A percentile compares a stretch with the other conserved stretches of the same genome.
These are phyloP conservation scores for Danio tinwini DNA, from an alignment of 2,797 vertebrate species.

Conservation along the genomic window DNA sequence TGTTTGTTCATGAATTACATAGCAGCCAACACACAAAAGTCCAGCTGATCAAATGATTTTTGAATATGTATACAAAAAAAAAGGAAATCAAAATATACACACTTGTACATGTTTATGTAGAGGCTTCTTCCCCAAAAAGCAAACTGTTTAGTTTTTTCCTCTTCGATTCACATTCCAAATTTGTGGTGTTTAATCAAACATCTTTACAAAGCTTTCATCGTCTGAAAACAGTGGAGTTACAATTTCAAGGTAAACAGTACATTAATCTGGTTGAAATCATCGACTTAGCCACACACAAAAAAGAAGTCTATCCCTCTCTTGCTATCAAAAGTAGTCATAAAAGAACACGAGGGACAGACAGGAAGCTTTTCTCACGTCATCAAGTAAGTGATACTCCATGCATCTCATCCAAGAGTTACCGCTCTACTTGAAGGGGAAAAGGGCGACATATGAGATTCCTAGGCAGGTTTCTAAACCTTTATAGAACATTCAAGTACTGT, in stretches of 20 bases:
- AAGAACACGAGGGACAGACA: constrained; percentile 48
- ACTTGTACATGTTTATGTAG: constrained; percentile 92
- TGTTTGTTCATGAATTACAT: constrained; percentile 99
- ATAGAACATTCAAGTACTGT: constrained; percentile 97
- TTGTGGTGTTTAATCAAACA: constrained; percentile 86
- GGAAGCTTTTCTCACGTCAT: constrained; percentile 22
- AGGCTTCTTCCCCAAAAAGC: constrained; percentile 83
- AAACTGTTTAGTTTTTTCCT: constrained; percentile 76
- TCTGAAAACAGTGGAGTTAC: constrained; percentile 70
- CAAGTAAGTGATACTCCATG: constrained; percentile 9
- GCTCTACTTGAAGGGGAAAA: constrained; percentile 31
- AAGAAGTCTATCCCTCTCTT: constrained; percentile 58
- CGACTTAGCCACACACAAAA: constrained; percentile 61
- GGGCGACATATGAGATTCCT: constrained; percentile 70
- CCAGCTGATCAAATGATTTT: constrained; percentile 97
- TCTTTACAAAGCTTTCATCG: constrained; percentile 60
- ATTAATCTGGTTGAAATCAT: constrained; percentile 63
- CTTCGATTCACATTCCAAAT: constrained; percentile 93
- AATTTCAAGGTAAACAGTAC: constrained; percentile 74
- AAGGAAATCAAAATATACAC: constrained; percentile 93
- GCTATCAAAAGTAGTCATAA: constrained; percentile 57
- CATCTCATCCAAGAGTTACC: constrained; percentile 22
- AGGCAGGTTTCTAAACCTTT: constrained; percentile 85
- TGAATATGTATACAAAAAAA: constrained; percentile 92
- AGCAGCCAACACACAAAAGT: constrained; percentile 98